Conservation (phyloP, 2,113 vertebrate genomes). For the Thunnus thynnus region DNA sequence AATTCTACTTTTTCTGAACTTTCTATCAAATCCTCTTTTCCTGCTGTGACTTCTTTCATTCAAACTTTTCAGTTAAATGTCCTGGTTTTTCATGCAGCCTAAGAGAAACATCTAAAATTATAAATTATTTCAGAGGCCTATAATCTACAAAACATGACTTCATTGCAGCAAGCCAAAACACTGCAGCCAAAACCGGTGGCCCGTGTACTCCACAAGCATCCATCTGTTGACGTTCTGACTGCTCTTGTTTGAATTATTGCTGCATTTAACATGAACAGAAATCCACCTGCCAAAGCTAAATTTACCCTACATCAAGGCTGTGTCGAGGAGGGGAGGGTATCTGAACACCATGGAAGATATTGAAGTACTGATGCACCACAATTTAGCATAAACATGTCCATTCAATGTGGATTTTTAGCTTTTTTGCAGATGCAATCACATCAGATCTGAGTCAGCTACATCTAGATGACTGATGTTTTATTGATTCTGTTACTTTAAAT, state of each 20-base stretch:
- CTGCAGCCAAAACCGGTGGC: conserved; percentile 5
- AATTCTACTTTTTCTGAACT: neutral
- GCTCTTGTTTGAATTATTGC: conserved; percentile 1
- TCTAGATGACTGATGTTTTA: too few species aligned
- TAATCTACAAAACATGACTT: neutral
- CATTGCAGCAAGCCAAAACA: neutral
- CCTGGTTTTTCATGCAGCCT: too few species aligned
- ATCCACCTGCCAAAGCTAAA: conserved; percentile 3
- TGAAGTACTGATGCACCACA: neutral
- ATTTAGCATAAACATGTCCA: neutral
- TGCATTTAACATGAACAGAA: conserved; percentile 13
- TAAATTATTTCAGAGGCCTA: neutral
- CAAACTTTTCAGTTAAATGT: neutral
- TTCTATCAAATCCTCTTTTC: neutral
- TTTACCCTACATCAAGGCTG: neutral
- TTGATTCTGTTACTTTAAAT: too few species aligned
- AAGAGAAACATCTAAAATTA: neutral
- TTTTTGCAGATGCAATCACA: neutral
- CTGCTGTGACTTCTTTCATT: neutral
- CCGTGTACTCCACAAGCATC: neutral
- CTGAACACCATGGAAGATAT: neutral
- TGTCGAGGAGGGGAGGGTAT: neutral
- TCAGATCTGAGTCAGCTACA: too few species aligned
- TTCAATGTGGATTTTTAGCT: neutral
- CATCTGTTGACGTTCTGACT: neutral